Base-by-base conservation (phyloP, 1,140 invertebrate species). In the Nasonia longicornis region DNA sequence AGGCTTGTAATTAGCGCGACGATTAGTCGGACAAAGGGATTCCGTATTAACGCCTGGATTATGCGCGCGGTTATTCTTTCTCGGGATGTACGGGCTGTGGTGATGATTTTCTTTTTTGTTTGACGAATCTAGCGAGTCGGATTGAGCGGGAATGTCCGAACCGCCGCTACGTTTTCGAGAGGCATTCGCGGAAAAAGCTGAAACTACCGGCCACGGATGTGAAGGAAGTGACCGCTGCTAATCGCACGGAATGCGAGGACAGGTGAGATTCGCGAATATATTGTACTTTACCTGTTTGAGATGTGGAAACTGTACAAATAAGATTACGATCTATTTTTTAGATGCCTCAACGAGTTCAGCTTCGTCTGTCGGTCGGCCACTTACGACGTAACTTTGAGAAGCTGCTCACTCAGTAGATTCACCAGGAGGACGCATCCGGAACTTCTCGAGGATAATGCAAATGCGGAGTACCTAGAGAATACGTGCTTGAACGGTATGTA, bases 391-490 rank as follows among this genome's bases (percentile, higher is more conserved):
- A 93, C 93, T 0, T 90, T 94, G 83, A 92, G 95, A 70, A 96
- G 94, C 67, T 98, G 96, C 87, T 94, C 94, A 3, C 87, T 97
- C 14, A 96, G 95, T 87, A 89, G 94, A 78, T 96, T 96, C 85
- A 97, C 96, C 0, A 91, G 96, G 84, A 92, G 96, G 84, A 96
- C 96, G 1, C 96, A 97, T 88, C 96, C 96, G 0, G 95, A 96
- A 85, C 90, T 97, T 3, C 87, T 96, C 38, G 94, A 96, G 86
- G 95, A 96, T 84, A 96, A 97, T 88, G 94, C 96, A 2, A 96
- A 96, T 88, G 94, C 95, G 1, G 96, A 97, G 88, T 98, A 98
- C 88, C 91, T 97, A 83, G 96, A 98, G 92, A 98, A 98, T 86
- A 96, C 96, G 63, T 98, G 96, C 88, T 89, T 98, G 1, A 96